These are phyloP conservation scores for Myotis myotis DNA, from an alignment of 2,797 vertebrate species.

Conservation along the genomic window DNA sequence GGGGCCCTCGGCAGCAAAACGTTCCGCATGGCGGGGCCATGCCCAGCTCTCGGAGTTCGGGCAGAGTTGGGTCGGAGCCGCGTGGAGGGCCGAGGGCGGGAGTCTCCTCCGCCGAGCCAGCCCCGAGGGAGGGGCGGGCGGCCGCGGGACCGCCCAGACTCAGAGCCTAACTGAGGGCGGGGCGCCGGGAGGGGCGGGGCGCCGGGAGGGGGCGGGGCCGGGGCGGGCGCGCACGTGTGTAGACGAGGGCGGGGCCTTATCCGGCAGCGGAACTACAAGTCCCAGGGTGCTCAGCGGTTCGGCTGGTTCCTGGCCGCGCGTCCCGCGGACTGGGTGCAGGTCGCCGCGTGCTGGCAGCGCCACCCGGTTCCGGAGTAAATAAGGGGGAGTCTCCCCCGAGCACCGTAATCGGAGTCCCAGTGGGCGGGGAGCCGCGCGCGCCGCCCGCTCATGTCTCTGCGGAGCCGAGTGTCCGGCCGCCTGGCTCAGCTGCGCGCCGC, in stretches of 20 bases:
- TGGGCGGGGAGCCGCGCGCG: conserved; percentile 69
- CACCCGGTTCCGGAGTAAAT: conserved; percentile 27
- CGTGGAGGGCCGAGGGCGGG: too few relatives aligned
- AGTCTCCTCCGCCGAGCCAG: neutral
- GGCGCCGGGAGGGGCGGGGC: rapidly evolving
- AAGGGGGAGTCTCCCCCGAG: conserved; percentile 32
- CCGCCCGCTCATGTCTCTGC: conserved; percentile 73
- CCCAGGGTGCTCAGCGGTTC: conserved; percentile 75
- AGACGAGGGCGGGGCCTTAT: neutral
- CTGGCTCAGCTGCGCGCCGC: conserved; percentile 67
- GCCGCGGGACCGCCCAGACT: neutral
- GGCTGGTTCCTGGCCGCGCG: conserved; percentile 44
- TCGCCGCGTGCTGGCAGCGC: conserved; percentile 44
- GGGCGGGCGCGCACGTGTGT: conserved; percentile 37
- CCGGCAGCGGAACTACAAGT: conserved; percentile 69
- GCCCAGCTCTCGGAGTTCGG: too few relatives aligned
- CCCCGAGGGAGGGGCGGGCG: rapidly evolving
- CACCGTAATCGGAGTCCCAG: conserved; percentile 55
- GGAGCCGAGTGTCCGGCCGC: conserved; percentile 56
- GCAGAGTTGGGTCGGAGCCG: neutral
- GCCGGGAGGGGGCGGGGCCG: neutral
- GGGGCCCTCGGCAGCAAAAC: neutral
- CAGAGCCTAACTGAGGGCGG: rapidly evolving
- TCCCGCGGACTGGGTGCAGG: conserved; percentile 38
- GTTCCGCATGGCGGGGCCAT: neutral